Evolutionary conservation across 2,888 invertebrate genomes (phyloP).

Genomic region (Athalia circularis): DNA sequence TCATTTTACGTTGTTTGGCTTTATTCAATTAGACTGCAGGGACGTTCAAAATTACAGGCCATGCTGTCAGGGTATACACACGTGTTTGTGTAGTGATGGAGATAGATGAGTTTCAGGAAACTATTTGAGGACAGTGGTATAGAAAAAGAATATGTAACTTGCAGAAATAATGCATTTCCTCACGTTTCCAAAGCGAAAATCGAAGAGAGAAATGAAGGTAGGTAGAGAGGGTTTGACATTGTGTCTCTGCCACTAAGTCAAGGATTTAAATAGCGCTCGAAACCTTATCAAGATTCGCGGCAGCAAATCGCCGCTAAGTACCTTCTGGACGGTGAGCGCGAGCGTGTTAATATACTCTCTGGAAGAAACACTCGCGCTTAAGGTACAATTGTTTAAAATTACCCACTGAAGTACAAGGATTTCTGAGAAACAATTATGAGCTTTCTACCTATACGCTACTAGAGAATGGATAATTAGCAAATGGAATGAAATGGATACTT

Average conservation of each 20-base stretch:
- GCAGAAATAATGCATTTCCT: constrained; percentile 31
- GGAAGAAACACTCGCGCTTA: constrained; percentile 24
- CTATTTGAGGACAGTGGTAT: no score
- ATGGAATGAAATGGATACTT: constrained; percentile 35
- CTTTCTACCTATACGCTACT: not conserved
- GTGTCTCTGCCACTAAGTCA: constrained; percentile 28
- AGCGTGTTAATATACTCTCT: not conserved
- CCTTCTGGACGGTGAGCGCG: no score
- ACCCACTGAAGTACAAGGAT: constrained; percentile 29
- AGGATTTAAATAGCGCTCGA: constrained; percentile 40
- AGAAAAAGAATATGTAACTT: not conserved
- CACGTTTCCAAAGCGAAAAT: constrained; percentile 37
- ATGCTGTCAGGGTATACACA: not conserved
- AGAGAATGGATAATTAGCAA: constrained; percentile 36
- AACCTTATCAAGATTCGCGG: constrained; percentile 25
- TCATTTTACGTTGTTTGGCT: no score
- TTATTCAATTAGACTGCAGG: not conserved
- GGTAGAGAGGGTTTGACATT: constrained; percentile 25
- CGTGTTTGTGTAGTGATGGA: not conserved
- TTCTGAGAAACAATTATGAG: constrained; percentile 29
- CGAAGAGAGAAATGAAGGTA: constrained; percentile 28
- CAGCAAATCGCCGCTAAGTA: no score
- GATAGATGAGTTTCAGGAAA: constrained; percentile 7
- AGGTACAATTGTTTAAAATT: constrained; percentile 35
- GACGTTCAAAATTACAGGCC: not conserved